Base-by-base conservation (phyloP, 2,113 vertebrate genomes). In the Mugil cephalus region DNA sequence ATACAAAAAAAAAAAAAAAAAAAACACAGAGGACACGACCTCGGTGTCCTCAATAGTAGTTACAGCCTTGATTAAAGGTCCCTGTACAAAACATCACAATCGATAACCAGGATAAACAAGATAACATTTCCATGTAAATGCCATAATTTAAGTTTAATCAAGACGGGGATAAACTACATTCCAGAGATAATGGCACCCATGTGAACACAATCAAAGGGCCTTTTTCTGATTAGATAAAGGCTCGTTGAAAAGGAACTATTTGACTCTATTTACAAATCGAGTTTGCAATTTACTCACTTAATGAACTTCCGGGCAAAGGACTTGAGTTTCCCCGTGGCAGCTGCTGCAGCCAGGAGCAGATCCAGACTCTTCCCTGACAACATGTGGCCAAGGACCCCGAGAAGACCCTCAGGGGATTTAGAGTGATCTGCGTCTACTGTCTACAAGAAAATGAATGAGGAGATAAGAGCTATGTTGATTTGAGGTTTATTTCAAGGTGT, bases 371-470 rank as follows among this genome's bases (percentile, higher is more conserved):
- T 99, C 62, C 98, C 98, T 0, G 98, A 98, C 46, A 99, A 87
- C 98, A 99, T 99, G 92, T 99, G 98, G 18, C 98, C 98, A 73
- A 99, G 87, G 74, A 99, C 97, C 4, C 97, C 98, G 35, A 99
- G 89, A 38, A 99, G 87, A 0, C 98, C 98, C 84, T 98, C 98
- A 0, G 98, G 97, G 30, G 97, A 99, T 90, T 98, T 99, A 42
- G 98, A 99, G 40, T 99, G 98, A 85, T 99, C 98, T 0, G 97
- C 97, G 83, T 99, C 98, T 88, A 99, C 98, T 0, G 98, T 99
- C 98, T 99, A 51, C 24, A 30, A 30, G 24, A 30, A 30, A 30
- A 40, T 51, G 17, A 74, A 36, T 10, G 56, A 43, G 5, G 15
- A 59, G 0, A 13, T 10, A 42, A 36, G 24, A 43, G 19, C 21